Evolutionary conservation across 2,888 invertebrate genomes (phyloP).

Genomic region (Plebejus melissa): DNA sequence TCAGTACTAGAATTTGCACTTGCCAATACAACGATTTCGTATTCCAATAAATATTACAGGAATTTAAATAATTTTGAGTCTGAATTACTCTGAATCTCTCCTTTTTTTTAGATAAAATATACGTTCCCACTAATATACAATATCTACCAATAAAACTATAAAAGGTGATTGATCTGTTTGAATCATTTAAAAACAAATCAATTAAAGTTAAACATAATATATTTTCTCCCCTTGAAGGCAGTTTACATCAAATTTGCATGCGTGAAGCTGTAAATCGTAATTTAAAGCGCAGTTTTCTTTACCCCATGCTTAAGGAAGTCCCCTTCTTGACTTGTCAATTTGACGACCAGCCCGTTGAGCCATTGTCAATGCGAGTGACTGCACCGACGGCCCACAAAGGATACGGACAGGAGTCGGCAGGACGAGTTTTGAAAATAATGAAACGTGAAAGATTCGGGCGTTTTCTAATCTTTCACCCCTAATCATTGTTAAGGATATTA

Average conservation of each 20-base stretch:
- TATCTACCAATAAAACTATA: background rate
- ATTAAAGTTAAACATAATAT: background rate
- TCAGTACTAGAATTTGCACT: background rate
- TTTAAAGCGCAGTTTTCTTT: conserved; percentile 37
- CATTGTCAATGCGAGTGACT: conserved; percentile 62
- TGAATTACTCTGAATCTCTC: background rate
- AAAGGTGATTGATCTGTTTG: background rate
- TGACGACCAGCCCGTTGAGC: conserved; percentile 55
- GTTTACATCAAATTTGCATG: conserved; percentile 20
- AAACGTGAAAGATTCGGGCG: conserved; percentile 54
- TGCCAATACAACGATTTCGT: background rate
- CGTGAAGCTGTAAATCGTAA: conserved; percentile 24
- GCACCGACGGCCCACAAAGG: conserved; percentile 59
- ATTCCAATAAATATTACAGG: too few relatives aligned
- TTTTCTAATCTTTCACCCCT: conserved; percentile 57
- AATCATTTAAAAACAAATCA: background rate
- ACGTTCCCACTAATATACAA: too few relatives aligned
- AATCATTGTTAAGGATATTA: conserved; percentile 42
- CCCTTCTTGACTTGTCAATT: conserved; percentile 59
- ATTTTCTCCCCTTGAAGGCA: background rate
- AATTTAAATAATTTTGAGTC: background rate
- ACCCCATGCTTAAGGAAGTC: conserved; percentile 49
- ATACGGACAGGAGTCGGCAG: conserved; percentile 46
- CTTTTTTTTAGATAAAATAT: too few relatives aligned
- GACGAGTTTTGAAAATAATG: conserved; percentile 66